Evolutionary conservation across 2,888 invertebrate species (phyloP), one percentile per base, ranked within the genome.

Genomic region (Brachyptera risi): DNA sequence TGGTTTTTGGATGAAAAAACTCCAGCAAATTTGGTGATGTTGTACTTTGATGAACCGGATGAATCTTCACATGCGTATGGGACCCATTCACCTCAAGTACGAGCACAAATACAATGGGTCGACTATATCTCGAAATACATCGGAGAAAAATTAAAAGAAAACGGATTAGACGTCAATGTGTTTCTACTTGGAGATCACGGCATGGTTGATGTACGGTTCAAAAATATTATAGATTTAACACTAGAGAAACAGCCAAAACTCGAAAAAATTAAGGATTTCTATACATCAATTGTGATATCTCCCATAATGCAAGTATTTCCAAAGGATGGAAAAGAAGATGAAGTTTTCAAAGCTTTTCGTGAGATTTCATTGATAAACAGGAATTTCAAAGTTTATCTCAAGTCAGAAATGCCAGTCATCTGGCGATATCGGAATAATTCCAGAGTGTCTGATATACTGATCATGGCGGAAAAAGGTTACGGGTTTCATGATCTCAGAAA

Each of bases 131-230:
- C 49, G n/a, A 26, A 27, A 9, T 26, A 44, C 35, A 17, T 58
- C 19, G 37, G n/a, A 13, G 21, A 42, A 24, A 44, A 42, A 15
- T 35, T 58, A 17, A 47, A 42, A 19, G 31, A 19, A 5, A 2
- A 13, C 15, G n/a, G 19, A 2, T 17, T 51, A 2, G n/a, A 49
- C 42, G 49, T 49, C 21, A 58, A 58, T 24, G 58, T 58, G 1
- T 31, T 58, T 19, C 17, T 58, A 17, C 31, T 58, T 2, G 35
- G 49, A 19, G 58, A 58, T 15, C 58, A 58, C 49, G 58, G 58
- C 19, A 58, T 58, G 58, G 47, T 21, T 24, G 37, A 47, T 37
- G 58, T 58, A n/a, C 27, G 47, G 19, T 58, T 47, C 31, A 49
- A 44, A 13, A 42, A 49, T 21, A 35, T 58, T n/a, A 26, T 58